A percentile compares a stretch with the other conserved stretches of the same genome.
phyloP scores from a whole-genome alignment of 2,888 invertebrate species.

The Asteroscopus sphinx region DNA sequence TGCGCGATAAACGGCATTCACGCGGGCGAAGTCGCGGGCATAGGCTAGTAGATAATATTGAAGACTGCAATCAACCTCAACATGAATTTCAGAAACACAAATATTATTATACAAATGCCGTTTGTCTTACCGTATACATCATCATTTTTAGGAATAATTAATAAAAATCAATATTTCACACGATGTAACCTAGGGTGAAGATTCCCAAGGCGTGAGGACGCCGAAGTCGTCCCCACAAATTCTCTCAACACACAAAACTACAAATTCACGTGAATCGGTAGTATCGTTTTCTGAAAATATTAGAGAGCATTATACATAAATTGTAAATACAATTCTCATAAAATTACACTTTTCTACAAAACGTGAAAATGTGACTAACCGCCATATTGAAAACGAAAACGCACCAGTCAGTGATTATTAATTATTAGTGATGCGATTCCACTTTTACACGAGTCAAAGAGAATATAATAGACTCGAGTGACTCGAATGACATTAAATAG shows the following conservation, averaged over 20 bases:
- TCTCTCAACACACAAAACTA: conserved; percentile 28
- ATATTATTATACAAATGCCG: background rate
- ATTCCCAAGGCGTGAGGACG: conserved; percentile 69
- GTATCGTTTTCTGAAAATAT: conserved; percentile 42
- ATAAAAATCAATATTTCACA: conserved; percentile 73
- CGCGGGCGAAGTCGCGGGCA: no score
- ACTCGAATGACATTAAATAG: no score
- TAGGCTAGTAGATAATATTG: background rate
- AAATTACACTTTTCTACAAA: conserved; percentile 14
- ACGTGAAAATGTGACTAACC: conserved; percentile 68
- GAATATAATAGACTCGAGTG: no score
- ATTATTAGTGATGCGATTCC: background rate
- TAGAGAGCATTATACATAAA: conserved; percentile 12
- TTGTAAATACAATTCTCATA: conserved; percentile 7
- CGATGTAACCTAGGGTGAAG: conserved; percentile 61
- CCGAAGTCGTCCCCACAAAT: conserved; percentile 49
- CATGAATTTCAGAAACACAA: background rate
- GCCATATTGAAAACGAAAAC: conserved; percentile 71
- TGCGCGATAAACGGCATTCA: no score
- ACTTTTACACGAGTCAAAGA: no score
- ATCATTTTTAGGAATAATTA: conserved; percentile 73
- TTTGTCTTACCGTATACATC: conserved; percentile 85
- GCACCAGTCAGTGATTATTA: no score
- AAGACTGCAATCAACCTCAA: conserved; percentile 1
- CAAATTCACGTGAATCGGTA: conserved; percentile 15